phyloP scores from a whole-genome alignment of 2,113 vertebrate species.

The Verasper variegatus region DNA sequence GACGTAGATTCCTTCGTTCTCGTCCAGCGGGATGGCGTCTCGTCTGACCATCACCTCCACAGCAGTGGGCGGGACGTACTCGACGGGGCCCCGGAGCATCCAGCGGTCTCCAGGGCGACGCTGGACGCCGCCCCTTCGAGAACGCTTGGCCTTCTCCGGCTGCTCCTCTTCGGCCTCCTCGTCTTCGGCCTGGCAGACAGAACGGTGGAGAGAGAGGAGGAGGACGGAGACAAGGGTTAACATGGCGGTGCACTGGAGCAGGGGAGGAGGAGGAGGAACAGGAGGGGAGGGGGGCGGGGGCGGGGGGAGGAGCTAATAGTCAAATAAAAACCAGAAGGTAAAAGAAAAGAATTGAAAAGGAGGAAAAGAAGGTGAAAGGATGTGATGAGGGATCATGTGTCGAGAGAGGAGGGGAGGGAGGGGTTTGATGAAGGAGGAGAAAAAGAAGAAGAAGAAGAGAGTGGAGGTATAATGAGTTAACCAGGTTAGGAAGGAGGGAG shows the following conservation, averaged over 20 bases:
- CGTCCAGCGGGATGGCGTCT: constrained; percentile 87
- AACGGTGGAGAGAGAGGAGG: constrained; percentile 56
- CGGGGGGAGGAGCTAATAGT: not conserved
- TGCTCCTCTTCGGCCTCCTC: constrained; percentile 52
- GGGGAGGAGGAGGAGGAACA: not conserved
- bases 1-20: constrained; percentile 93
- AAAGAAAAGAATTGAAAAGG: constrained; percentile 4
- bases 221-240: constrained; percentile 70
- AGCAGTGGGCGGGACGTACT: constrained; percentile 86
- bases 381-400: not conserved
- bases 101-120: constrained; percentile 89
- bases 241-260: constrained; percentile 47
- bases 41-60: constrained; percentile 87
- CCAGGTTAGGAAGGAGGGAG: constrained; percentile 14
- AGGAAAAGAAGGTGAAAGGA: not conserved
- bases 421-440: not conserved
- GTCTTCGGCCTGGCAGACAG: constrained; percentile 54
- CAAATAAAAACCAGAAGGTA: not conserved
- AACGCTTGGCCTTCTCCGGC: constrained; percentile 53
- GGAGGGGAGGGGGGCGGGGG: not conserved
- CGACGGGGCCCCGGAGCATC: constrained; percentile 91
- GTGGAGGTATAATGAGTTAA: constrained; percentile 5
- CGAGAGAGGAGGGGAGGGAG: not conserved
- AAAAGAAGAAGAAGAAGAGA: constrained; percentile 8
- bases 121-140: constrained; percentile 31